Evolutionary conservation across 2,113 vertebrate genomes (phyloP), one percentile per base, ranked within the genome.

Genomic region (Hymenochirus boettgeri): DNA sequence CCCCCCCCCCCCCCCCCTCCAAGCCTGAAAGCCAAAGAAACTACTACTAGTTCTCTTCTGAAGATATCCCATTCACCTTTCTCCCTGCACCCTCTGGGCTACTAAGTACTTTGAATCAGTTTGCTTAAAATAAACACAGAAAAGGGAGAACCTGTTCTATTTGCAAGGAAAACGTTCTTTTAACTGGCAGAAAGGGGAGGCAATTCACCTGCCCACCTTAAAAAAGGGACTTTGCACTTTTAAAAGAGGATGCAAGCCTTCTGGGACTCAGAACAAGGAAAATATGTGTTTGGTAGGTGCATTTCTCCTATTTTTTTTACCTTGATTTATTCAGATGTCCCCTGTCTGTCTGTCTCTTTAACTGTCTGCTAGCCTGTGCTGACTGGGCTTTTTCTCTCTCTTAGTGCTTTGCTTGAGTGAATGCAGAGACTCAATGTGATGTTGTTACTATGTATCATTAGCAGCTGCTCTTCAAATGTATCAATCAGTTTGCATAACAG

Each of bases 231-330:
- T 79, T 74, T 76, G 78, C 74, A 77, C 70, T 79, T 83, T 75
- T 84, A 83, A 83, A 87, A 86, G 87, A 96, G 91, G 95, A 98
- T 97, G 94, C 94, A 98, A 90, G 90, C 90, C 79, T 89, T 90
- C 80, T 90, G 90, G 83, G 86, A 94, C 90, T 91, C 95, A 87
- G 91, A 96, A 87, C 91, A 93, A 85, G 88, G 94, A 86, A 81
- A 94, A 79, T 95, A 93, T 93, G 90, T 91, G 86, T 96, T 97
- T 93, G 96, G 95, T 97, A 98, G 88, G 94, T 98, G 83, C 83
- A 85, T n/a, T n/a, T n/a, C n/a, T n/a, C n/a, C n/a, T n/a, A n/a
- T n/a, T n/a, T n/a, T n/a, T n/a, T n/a, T n/a, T n/a, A n/a, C n/a
- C n/a, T n/a, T n/a, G n/a, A n/a, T n/a, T n/a, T 84, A 77, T 42